A percentile compares a stretch with the other conserved stretches of the same genome.
Conservation (phyloP, 2,888 invertebrate species). For the Agonum fuliginosum region DNA sequence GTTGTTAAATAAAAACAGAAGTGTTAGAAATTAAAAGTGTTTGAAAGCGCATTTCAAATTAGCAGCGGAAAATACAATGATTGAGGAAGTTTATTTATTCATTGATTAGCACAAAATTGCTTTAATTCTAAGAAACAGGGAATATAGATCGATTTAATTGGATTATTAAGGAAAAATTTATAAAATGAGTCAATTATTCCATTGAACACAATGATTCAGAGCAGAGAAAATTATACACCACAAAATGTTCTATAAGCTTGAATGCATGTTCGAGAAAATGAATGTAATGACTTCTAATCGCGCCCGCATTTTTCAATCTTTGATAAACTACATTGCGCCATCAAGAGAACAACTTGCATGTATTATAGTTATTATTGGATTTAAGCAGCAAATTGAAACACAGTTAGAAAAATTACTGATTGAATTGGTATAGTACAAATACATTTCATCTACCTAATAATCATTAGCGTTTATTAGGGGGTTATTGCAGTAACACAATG, state of each 20-base stretch:
- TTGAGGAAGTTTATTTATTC: not conserved
- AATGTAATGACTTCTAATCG: constrained; percentile 16
- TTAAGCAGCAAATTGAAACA: too few species aligned
- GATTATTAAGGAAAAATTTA: constrained; percentile 16
- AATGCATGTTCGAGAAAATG: not conserved
- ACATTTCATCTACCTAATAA: too few species aligned
- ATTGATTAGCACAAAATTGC: not conserved
- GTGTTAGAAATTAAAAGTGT: not conserved
- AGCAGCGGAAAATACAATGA: not conserved
- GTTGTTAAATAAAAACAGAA: too few species aligned
- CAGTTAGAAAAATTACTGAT: too few species aligned
- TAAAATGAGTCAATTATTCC: constrained; percentile 12
- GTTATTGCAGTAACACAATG: too few species aligned
- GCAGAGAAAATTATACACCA: constrained; percentile 28
- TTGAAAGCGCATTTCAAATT: not conserved
- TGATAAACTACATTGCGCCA: not conserved
- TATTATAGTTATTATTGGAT: too few species aligned
- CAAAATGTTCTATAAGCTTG: not conserved
- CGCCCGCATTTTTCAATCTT: not conserved
- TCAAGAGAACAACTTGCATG: not conserved
- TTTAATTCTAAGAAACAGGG: not conserved
- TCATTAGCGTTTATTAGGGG: too few species aligned
- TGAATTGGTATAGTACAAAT: too few species aligned
- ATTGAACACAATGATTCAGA: constrained; percentile 23
- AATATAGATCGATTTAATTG: constrained; percentile 14